phyloP scores from a whole-genome alignment of 2,113 vertebrate genomes.

The Percopsis transmontana region DNA sequence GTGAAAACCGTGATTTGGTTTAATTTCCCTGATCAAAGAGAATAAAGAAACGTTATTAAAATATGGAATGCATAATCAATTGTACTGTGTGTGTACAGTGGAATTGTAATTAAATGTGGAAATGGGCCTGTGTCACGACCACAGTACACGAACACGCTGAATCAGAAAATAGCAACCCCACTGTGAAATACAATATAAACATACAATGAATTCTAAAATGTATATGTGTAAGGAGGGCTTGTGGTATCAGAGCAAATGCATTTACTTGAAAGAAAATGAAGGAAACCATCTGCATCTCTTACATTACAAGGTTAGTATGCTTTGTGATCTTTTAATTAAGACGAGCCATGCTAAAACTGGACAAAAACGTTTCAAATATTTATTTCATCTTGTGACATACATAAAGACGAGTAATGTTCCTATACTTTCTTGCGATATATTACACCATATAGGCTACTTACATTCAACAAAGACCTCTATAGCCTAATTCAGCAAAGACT shows the following conservation, averaged over 20 bases:
- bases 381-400: slow-evolving; percentile 49
- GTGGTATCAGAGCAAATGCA: no score
- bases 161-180: slow-evolving; percentile 18
- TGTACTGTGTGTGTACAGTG: slow-evolving; percentile 77
- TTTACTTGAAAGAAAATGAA: no score
- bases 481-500: slow-evolving; percentile 55
- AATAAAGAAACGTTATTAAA: slow-evolving; percentile 82
- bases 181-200: slow-evolving; percentile 54
- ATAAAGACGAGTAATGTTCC: slow-evolving; percentile 55
- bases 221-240: slow-evolving; percentile 22
- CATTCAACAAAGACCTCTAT: slow-evolving; percentile 63
- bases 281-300: no score
- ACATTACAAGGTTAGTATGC: not conserved
- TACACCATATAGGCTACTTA: slow-evolving; percentile 55
- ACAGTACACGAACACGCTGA: slow-evolving; percentile 54
- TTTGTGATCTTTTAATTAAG: slow-evolving; percentile 4
- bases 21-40: slow-evolving; percentile 74
- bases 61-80: slow-evolving; percentile 78
- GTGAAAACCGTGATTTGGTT: slow-evolving; percentile 53
- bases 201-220: slow-evolving; percentile 45
- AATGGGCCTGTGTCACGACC: slow-evolving; percentile 47
- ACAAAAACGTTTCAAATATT: slow-evolving; percentile 42
- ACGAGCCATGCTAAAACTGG: slow-evolving; percentile 28
- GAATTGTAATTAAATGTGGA: slow-evolving; percentile 68
- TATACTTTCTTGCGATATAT: slow-evolving; percentile 51